Base-by-base conservation (phyloP, 2,888 invertebrate species). In the Pollenia griseotomentosa region DNA sequence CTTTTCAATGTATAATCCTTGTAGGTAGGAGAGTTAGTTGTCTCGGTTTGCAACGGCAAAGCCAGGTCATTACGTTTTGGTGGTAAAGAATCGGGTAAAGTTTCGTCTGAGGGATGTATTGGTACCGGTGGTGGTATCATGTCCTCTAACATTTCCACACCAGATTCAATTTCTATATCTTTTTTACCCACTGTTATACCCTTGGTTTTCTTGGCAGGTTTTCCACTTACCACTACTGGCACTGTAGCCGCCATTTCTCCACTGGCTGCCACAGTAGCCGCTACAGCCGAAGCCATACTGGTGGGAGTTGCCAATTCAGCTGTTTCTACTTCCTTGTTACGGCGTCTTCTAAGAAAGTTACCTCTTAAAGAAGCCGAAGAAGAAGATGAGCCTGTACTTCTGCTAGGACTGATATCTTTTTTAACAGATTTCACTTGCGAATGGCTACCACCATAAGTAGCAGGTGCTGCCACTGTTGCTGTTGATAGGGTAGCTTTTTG, bases 111-210 rank as follows among this genome's bases (percentile, higher is more conserved):
- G 42, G 40, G 11, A 40, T 14, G 33, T 0, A 11, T 14, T 40
- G 73, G 12, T 46, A 80, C 46, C 19, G 71, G 5, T 19, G 88
- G 80, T 48, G 88, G 90, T 73, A 91, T 88, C 93, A 93, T 93
- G 63, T 93, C 93, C 88, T 93, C 93, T n/a, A 91, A 88, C 90
- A 93, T 92, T 88, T 93, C 93, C 0, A 93, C 92, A 0, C 93
- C 93, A 1, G 93, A 93, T 80, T 93, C 93, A 8, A 93, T 93
- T 89, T 93, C 92, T 19, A 92, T 90, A 75, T 92, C 91, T 82
- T 92, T 92, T 83, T 90, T 92, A 0, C 91, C 92, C 42, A 90
- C 81, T 12, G 91, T 82, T 23, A 91, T 90, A n/a, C 90, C 90
- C 6, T 91, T 90, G 63, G 88, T 73, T 44, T 89, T 89, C 1